Conservation (phyloP, 2,113 vertebrate genomes). For the Mobula birostris region DNA sequence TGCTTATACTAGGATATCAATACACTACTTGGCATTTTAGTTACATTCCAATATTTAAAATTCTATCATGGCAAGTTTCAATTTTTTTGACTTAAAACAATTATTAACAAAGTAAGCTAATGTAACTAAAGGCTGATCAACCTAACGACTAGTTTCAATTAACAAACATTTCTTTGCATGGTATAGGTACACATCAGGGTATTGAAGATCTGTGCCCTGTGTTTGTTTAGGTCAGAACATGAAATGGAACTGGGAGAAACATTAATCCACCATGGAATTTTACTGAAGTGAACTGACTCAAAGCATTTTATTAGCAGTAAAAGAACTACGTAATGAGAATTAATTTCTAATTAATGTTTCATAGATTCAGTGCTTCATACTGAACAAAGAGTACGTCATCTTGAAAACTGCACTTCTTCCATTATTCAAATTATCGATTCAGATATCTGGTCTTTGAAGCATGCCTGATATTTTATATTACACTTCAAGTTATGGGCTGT, state of each 20-base stretch:
- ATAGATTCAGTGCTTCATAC: conserved; percentile 12
- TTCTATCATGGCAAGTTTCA: background rate
- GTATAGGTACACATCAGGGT: background rate
- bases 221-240: background rate
- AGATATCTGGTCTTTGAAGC: background rate
- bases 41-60: background rate
- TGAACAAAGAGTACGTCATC: background rate
- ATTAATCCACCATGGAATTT: background rate
- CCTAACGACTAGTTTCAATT: background rate
- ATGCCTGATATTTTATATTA: background rate
- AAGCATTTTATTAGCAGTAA: background rate
- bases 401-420: background rate
- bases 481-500: background rate
- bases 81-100: background rate
- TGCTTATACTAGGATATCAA: background rate
- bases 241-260: background rate
- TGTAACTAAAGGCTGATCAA: background rate
- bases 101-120: background rate
- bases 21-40: background rate
- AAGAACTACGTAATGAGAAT: background rate
- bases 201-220: background rate
- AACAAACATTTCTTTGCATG: background rate
- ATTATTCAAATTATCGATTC: background rate
- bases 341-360: conserved; percentile 28
- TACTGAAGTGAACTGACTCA: background rate